These are phyloP conservation scores for Pedetes capensis DNA, from an alignment of 2,113 vertebrate genomes.

Conservation along the genomic window DNA sequence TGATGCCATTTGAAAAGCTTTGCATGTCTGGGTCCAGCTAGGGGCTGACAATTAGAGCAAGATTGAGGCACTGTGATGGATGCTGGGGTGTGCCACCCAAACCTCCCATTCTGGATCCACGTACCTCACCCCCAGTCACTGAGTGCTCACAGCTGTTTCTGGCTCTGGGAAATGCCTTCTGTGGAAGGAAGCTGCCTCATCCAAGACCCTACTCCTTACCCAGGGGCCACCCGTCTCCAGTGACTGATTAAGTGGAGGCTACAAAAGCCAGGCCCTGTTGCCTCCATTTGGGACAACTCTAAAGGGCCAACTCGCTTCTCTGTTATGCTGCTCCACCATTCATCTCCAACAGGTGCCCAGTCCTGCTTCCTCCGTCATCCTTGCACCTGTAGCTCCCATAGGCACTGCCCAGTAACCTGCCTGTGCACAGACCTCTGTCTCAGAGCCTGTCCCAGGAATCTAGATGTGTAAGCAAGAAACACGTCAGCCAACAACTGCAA, in stretches of 20 bases:
- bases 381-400: neutral
- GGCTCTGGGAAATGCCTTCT: neutral
- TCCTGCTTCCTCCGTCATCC: neutral
- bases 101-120: neutral
- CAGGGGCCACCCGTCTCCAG: neutral
- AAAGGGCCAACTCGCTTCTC: neutral
- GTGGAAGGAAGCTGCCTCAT: neutral
- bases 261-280: neutral
- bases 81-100: neutral
- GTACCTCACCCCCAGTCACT: neutral
- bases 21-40: neutral
- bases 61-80: neutral
- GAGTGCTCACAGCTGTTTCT: neutral
- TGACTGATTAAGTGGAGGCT: neutral
- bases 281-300: neutral
- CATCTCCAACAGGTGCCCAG: neutral
- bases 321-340: neutral
- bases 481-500: no score
- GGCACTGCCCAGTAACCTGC: neutral
- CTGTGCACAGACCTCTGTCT: neutral
- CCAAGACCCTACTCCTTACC: neutral
- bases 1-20: neutral
- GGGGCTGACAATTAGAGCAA: neutral
- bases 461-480: slow-evolving; percentile 4
- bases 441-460: neutral